These are phyloP conservation scores for Bombus picipes DNA, from an alignment of 1,140 invertebrate species.

Conservation along the genomic window DNA sequence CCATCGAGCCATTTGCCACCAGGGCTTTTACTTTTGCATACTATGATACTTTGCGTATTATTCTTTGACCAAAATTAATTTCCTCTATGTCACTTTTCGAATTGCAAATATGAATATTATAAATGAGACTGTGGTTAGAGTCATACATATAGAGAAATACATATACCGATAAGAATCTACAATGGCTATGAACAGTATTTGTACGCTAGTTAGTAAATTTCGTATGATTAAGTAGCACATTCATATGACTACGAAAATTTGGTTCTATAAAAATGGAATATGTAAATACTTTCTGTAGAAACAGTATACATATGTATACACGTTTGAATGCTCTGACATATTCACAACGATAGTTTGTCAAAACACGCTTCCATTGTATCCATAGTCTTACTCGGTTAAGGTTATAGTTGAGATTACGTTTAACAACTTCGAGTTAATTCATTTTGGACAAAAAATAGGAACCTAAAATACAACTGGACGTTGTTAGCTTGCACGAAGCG, in stretches of 20 bases:
- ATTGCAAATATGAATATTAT: neutral
- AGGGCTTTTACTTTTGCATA: neutral
- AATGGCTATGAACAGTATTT: no score
- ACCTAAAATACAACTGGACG: neutral
- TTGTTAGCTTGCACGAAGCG: neutral
- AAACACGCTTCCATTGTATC: neutral
- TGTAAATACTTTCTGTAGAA: no score
- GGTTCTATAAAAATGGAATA: no score
- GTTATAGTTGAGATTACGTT: neutral
- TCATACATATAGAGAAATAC: no score
- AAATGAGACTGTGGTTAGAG: neutral
- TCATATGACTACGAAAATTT: no score
- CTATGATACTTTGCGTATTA: neutral
- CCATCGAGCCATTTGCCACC: neutral
- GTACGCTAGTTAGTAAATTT: no score
- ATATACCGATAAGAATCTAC: no score
- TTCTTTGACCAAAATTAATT: conserved; percentile 1
- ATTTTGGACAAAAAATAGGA: neutral
- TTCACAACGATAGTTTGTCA: neutral
- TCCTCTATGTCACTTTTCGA: neutral
- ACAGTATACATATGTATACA: neutral
- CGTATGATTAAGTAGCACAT: no score
- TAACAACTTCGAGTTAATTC: neutral
- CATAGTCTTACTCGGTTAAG: neutral
- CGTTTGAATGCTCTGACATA: neutral